Conservation (phyloP, 2,888 invertebrate genomes). For the Leptura quadrifasciata region DNA sequence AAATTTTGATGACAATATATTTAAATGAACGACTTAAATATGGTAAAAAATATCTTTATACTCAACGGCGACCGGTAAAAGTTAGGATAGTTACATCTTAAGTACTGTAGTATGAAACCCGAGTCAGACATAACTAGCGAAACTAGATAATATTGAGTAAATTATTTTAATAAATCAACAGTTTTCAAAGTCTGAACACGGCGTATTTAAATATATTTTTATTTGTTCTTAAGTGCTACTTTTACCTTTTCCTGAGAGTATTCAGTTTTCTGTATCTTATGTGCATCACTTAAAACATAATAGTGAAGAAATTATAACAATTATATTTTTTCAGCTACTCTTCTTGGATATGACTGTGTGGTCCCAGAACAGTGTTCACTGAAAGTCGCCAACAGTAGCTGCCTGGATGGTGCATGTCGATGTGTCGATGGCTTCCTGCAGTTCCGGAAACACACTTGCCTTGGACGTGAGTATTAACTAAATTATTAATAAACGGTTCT, state of each 20-base stretch:
- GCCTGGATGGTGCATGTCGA: conserved; percentile 87
- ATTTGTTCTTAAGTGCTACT: not conserved
- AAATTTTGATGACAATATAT: too few relatives aligned
- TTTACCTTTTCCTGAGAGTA: not conserved
- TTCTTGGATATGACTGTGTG: conserved; percentile 88
- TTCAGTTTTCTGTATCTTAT: not conserved
- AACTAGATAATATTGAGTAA: too few relatives aligned
- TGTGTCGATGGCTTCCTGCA: conserved; percentile 90
- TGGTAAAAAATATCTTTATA: too few relatives aligned
- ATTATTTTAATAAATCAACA: too few relatives aligned
- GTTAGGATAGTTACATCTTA: too few relatives aligned
- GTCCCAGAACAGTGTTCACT: conserved; percentile 90
- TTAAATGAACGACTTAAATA: too few relatives aligned
- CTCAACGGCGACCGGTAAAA: too few relatives aligned
- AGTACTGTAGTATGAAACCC: too few relatives aligned
- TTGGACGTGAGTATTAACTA: conserved; percentile 85
- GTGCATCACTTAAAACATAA: not conserved
- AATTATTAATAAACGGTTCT: conserved; percentile 23
- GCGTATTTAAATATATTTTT: too few relatives aligned
- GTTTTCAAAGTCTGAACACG: too few relatives aligned
- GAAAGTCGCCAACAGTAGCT: conserved; percentile 92
- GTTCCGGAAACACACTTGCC: conserved; percentile 92
- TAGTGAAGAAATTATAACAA: not conserved
- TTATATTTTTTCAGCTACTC: conserved; percentile 80
- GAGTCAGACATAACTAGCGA: too few relatives aligned